Evolutionary conservation across 2,797 vertebrate genomes (phyloP), one percentile per base, ranked within the genome.

Genomic region (Neosalanx taihuensis): DNA sequence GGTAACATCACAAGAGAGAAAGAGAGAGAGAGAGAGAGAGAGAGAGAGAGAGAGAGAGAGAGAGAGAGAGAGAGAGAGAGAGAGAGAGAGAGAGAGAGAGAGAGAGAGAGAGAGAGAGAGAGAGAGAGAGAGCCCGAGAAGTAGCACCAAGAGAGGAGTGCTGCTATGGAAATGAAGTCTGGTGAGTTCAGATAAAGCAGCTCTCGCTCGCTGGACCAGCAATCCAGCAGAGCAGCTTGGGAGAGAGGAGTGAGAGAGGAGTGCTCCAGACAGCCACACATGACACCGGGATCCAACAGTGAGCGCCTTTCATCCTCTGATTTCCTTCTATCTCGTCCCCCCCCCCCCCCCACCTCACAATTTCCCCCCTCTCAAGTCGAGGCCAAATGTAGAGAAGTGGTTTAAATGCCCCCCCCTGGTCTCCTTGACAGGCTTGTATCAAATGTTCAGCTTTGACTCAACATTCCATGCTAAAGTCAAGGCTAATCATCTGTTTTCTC

Each of bases 131-230:
- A 61, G 31, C 13, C 18, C 23, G 60, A 37, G n/a, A 56, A 57
- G n/a, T 35, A 57, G 62, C 59, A 57, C 29, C 37, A 53, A 37
- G 65, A 62, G 1, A 61, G 72, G 23, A 41, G 37, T 17, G 5
- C n/a, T 30, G 37, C 56, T 53, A 73, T 29, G 65, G 67, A 65
- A 61, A 63, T 51, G 23, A 23, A 46, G 72, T 15, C 33, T 68
- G 51, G 58, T 23, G 67, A 56, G 17, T 64, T 31, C 64, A 56
- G 72, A 77, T 71, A 77, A 71, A 71, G 51, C n/a, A 53, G 71
- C 31, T 51, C 64, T 51, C 68, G 66, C 30, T 46, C 10, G 41
- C 41, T 46, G 41, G 18, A 51, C 59, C 46, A 56, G 51, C 60
- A 63, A 69, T 67, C 58, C 26, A 59, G 69, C 71, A 70, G 67